Percentiles rank a stretch among this genome's conserved stretches.
These are phyloP conservation scores for Idris sp. DNA, from an alignment of 1,140 invertebrate species.

Conservation along the genomic window DNA sequence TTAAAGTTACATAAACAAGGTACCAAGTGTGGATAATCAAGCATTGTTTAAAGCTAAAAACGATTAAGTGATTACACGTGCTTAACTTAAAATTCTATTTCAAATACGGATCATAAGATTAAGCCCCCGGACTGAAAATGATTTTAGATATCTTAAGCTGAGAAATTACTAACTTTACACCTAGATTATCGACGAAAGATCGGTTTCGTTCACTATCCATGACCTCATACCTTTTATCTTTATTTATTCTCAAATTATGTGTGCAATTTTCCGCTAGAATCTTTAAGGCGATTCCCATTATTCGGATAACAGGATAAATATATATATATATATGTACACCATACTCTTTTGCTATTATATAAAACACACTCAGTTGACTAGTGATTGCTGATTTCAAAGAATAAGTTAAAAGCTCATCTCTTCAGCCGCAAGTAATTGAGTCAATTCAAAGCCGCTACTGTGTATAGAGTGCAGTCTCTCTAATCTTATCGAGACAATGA, in stretches of 20 bases:
- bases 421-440: no score
- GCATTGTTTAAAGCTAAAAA: slow-evolving; percentile 13
- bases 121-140: background rate
- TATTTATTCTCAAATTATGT: no score
- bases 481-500: slow-evolving; percentile 35
- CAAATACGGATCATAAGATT: slow-evolving; percentile 30
- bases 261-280: slow-evolving; percentile 8
- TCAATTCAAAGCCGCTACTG: no score
- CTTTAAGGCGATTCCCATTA: slow-evolving; percentile 5
- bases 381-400: no score
- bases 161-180: slow-evolving; percentile 27
- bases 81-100: slow-evolving; percentile 34
- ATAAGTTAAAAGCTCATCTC: no score
- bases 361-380: no score
- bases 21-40: background rate
- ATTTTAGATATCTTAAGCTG: slow-evolving; percentile 37
- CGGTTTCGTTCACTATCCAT: no score
- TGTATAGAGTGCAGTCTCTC: no score
- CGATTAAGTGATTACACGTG: slow-evolving; percentile 44
- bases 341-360: no score
- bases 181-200: slow-evolving; percentile 19
- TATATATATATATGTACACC: no score
- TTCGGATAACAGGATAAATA: no score
- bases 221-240: slow-evolving; percentile 4
- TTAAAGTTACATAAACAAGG: no score